phyloP scores from a whole-genome alignment of 2,797 vertebrate genomes.

The Hafferia zeledoni region DNA sequence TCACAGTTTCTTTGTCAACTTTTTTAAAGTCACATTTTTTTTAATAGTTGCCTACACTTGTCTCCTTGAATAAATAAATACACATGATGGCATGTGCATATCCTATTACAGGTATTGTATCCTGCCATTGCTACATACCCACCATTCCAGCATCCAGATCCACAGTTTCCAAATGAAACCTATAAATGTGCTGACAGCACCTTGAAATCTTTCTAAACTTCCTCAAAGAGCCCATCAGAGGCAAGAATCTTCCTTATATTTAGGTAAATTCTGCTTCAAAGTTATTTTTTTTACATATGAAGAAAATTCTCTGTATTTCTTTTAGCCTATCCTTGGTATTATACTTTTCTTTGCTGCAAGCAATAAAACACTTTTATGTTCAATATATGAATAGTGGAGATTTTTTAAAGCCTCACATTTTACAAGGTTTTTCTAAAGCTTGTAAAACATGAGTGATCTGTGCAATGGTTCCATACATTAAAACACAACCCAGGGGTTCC shows the following conservation, averaged over 20 bases:
- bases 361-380: neutral
- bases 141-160: neutral
- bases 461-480: neutral
- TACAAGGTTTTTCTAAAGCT: neutral
- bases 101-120: neutral
- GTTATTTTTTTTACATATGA: neutral
- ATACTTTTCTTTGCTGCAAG: neutral
- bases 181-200: neutral
- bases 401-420: conserved; percentile 9
- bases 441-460: neutral
- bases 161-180: neutral
- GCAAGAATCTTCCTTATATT: neutral
- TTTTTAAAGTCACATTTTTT: neutral
- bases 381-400: neutral
- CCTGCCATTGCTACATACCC: neutral
- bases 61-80: neutral
- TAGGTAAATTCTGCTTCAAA: neutral
- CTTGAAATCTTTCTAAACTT: neutral
- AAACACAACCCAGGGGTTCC: neutral
- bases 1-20: neutral
- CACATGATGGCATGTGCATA: neutral
- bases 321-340: neutral
- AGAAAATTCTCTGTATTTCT: neutral
- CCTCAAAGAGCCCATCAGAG: neutral
- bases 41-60: neutral